Evolutionary conservation across 2,797 vertebrate genomes (phyloP), one percentile per base, ranked within the genome.

Genomic region (Amphiprion clarkii): DNA sequence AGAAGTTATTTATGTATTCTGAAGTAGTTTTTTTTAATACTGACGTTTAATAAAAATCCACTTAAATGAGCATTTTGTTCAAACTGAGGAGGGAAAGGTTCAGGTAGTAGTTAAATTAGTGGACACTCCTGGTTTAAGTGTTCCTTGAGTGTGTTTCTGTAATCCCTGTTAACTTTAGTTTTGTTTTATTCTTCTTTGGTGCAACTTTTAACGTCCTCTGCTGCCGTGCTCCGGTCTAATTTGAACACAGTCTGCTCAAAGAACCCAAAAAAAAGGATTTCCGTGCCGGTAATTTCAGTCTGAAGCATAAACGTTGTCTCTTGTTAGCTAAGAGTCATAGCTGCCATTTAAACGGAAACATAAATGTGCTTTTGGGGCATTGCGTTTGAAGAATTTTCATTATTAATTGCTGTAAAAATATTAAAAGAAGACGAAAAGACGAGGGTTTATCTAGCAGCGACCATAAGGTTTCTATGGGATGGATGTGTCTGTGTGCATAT

Each of bases 171-270:
- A 10, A 10, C 48, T 19, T 49, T 42, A 7, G 52, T 17, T 40
- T 44, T 25, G 10, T 25, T 4, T 12, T 54, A 1, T 25, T 55
- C 44, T 10, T 60, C 19, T 42, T 57, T 46, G 25, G 33, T 76
- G 53, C 25, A 25, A 16, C 61, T 52, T 23, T 73, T 55, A 56
- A 67, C 31, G 21, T 68, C 52, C 58, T 5, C 31, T 48, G 19
- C 14, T 25, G 23, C 7, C 5, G 36, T 39, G 36, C 36, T 39
- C 36, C 36, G 3, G 10, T 39, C 2, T 39, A 12, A 39, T 54
- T 48, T 46, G 36, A 6, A 25, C 36, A 21, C 25, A 2, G 48
- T 21, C 17, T 39, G 33, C 60, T 12, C 19, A 44, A 36, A 66
- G 23, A 53, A 25, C 4, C 4, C 33, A 4, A 25, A 39, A 16